Evolutionary conservation across 2,888 invertebrate genomes (phyloP).

Genomic region (Stramonita haemastoma): DNA sequence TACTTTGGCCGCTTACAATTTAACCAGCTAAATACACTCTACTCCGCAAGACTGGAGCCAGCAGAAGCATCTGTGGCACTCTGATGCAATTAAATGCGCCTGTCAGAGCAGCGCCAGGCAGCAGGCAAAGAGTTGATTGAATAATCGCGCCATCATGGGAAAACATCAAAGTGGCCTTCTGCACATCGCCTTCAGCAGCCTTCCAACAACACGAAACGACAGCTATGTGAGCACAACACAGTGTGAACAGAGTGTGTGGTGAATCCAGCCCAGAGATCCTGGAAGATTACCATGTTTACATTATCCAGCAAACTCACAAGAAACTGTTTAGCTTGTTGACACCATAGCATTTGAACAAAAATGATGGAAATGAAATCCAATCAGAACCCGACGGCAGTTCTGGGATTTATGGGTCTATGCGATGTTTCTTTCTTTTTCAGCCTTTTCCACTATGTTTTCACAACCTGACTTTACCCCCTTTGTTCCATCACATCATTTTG

Average conservation of each 20-base stretch:
- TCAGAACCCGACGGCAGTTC: too few species aligned
- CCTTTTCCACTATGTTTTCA: too few species aligned
- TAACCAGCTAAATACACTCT: neutral
- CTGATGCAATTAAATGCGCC: constrained; percentile 13
- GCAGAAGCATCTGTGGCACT: constrained; percentile 4
- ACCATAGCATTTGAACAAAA: too few species aligned
- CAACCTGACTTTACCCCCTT: too few species aligned
- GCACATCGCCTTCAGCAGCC: constrained; percentile 12
- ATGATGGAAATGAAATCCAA: too few species aligned
- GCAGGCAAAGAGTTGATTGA: constrained; percentile 3
- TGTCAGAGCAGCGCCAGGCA: constrained; percentile 13
- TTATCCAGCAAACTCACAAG: neutral
- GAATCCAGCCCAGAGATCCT: constrained; percentile 18
- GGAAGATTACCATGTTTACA: neutral
- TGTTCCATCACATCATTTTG: too few species aligned
- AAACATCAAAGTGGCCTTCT: neutral
- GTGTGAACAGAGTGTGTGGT: constrained; percentile 12
- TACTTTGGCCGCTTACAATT: neutral
- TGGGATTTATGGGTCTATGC: too few species aligned
- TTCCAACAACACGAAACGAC: constrained; percentile 27
- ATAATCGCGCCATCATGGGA: constrained; percentile 13
- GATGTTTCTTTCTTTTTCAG: too few species aligned
- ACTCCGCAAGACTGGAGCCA: neutral
- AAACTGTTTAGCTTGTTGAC: neutral
- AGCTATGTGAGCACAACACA: constrained; percentile 36